Percentiles rank a stretch among this genome's conserved stretches.
Conservation (phyloP, 1,140 invertebrate species). For the Tachypleus tridentatus region DNA sequence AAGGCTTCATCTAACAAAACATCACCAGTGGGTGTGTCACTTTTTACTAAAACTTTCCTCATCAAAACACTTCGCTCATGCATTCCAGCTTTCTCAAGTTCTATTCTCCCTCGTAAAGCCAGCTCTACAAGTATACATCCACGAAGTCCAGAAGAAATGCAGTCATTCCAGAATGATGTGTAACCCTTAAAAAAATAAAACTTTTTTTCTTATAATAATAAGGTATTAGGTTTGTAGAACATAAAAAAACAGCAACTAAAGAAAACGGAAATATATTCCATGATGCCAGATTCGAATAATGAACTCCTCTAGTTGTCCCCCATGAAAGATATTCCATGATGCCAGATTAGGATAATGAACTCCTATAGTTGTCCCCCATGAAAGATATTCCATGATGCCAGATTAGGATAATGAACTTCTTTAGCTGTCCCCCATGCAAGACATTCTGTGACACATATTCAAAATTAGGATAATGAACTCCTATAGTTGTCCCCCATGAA, state of each 20-base stretch:
- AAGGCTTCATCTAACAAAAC: constrained; percentile 95
- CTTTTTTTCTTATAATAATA: not conserved
- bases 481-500: no score
- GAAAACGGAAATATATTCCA: not conserved
- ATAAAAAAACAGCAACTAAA: not conserved
- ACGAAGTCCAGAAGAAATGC: constrained; percentile 95
- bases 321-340: no score
- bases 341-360: no score
- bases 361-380: no score
- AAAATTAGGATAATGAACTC: no score
- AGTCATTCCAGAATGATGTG: constrained; percentile 99
- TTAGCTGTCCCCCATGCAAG: no score
- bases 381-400: no score
- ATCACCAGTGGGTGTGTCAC: constrained; percentile 90
- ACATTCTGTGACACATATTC: no score
- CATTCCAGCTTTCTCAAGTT: constrained; percentile 94
- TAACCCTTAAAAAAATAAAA: constrained; percentile 62
- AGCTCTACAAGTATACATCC: constrained; percentile 98
- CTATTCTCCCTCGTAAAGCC: constrained; percentile 81
- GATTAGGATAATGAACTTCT: no score
- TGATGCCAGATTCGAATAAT: not conserved
- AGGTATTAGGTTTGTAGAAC: not conserved
- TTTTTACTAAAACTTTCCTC: constrained; percentile 60
- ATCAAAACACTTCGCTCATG: constrained; percentile 75
- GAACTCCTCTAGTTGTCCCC: constrained; percentile 17